Evolutionary conservation across 1,140 invertebrate species (phyloP).

Genomic region (Drosophila bipectinata): DNA sequence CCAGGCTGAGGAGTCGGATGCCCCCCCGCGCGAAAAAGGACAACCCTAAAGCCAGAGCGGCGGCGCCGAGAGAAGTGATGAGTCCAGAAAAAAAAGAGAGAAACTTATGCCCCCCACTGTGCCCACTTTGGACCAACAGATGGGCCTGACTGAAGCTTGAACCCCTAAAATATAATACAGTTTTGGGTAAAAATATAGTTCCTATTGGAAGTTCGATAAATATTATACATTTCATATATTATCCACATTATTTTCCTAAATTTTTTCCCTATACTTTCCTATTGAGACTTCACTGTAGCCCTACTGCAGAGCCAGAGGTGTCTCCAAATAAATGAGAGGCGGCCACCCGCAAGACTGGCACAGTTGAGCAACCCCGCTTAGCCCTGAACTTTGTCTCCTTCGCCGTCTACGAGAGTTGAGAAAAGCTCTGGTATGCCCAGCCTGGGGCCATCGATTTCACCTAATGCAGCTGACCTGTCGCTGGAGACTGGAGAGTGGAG

Average conservation of each 20-base stretch:
- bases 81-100: not conserved
- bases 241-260: no score
- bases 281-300: not conserved
- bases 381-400: slow-evolving; percentile 60
- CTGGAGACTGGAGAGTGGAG: slow-evolving; percentile 36
- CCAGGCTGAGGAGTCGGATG: slow-evolving; percentile 13
- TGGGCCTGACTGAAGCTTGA: not conserved
- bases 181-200: not conserved
- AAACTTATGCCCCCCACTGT: slow-evolving; percentile 9
- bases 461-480: slow-evolving; percentile 58
- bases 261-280: no score
- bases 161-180: not conserved
- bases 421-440: slow-evolving; percentile 40
- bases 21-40: slow-evolving; percentile 43
- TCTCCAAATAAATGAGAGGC: slow-evolving; percentile 42
- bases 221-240: not conserved
- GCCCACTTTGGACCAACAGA: slow-evolving; percentile 13
- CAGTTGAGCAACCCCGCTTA: slow-evolving; percentile 74
- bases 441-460: slow-evolving; percentile 60
- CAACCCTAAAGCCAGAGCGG: slow-evolving; percentile 49
- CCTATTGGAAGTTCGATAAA: not conserved
- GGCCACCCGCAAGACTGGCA: slow-evolving; percentile 18
- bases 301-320: slow-evolving; percentile 14
- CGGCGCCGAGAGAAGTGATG: slow-evolving; percentile 51
- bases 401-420: slow-evolving; percentile 1